phyloP scores from a whole-genome alignment of 2,113 vertebrate species.

The Vulpes lagopus region DNA sequence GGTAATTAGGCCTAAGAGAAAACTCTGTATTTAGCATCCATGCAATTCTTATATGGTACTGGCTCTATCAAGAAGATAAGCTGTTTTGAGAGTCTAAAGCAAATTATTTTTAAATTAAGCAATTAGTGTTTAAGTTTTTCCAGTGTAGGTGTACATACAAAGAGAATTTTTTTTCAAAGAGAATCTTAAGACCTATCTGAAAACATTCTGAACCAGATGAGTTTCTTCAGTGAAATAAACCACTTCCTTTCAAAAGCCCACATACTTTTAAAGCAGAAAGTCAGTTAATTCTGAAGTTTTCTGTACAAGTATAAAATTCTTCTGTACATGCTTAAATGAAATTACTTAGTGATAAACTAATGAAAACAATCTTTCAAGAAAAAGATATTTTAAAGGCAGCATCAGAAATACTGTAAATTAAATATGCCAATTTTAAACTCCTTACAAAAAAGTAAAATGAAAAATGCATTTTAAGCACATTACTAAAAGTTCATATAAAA shows the following conservation, averaged over 20 bases:
- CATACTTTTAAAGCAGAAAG: constrained; percentile 86
- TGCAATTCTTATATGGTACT: neutral
- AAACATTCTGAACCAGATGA: constrained; percentile 88
- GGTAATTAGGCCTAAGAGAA: constrained; percentile 51
- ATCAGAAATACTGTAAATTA: neutral
- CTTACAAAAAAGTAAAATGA: constrained; percentile 49
- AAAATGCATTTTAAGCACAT: neutral
- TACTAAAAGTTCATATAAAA: neutral
- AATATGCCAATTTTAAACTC: neutral
- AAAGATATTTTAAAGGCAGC: constrained; percentile 32
- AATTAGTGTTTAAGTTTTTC: constrained; percentile 94
- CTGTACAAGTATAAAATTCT: constrained; percentile 70
- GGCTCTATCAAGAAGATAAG: constrained; percentile 46
- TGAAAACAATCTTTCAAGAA: constrained; percentile 41
- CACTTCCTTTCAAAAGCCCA: constrained; percentile 94
- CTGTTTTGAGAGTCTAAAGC: constrained; percentile 66
- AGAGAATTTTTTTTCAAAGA: constrained; percentile 84
- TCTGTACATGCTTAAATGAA: constrained; percentile 55
- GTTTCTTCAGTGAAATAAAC: constrained; percentile 88
- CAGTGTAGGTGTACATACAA: constrained; percentile 93
- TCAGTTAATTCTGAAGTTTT: constrained; percentile 80
- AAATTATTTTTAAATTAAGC: constrained; percentile 82
- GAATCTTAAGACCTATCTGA: constrained; percentile 80
- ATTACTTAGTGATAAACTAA: constrained; percentile 46
- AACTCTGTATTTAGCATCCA: constrained; percentile 37